Conservation (phyloP, 37 sponge, comb jelly and placozoan genomes). For the Corticium candelabrum region DNA sequence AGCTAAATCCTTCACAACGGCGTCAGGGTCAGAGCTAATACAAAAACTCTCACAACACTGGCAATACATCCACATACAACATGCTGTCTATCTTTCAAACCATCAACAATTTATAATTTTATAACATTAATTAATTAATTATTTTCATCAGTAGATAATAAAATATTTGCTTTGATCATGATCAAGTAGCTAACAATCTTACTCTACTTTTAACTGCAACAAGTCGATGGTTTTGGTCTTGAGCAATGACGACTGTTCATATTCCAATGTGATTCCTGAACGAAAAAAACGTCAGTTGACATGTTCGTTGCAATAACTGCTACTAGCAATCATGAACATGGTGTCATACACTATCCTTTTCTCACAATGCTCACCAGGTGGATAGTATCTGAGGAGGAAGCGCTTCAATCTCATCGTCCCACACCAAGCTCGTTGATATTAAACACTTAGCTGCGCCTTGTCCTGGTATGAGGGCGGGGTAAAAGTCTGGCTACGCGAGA, state of each 20-base stretch:
- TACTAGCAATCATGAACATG: neutral
- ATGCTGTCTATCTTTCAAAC: no score
- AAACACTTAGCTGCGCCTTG: no score
- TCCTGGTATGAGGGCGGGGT: no score
- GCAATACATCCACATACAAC: neutral
- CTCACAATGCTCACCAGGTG: conserved; percentile 89
- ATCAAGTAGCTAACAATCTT: no score
- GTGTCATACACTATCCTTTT: no score
- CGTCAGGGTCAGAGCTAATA: conserved; percentile 43
- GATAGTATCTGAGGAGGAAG: conserved; percentile 89
- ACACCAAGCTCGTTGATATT: no score
- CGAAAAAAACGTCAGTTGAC: no score
- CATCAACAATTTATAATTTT: no score
- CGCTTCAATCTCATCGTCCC: conserved; percentile 88
- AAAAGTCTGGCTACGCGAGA: no score
- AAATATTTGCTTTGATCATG: no score
- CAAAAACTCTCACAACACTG: neutral
- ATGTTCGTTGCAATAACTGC: neutral
- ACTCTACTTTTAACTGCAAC: conserved; percentile 69
- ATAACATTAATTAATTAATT: no score
- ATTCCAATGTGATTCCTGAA: conserved; percentile 85
- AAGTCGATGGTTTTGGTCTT: conserved; percentile 75
- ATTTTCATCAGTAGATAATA: no score
- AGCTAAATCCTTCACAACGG: conserved; percentile 44
- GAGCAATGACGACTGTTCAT: conserved; percentile 63